A percentile compares a stretch with the other conserved stretches of the same genome.
Conservation (phyloP, 2,888 invertebrate species). For the Himalopsyche tibetana region DNA sequence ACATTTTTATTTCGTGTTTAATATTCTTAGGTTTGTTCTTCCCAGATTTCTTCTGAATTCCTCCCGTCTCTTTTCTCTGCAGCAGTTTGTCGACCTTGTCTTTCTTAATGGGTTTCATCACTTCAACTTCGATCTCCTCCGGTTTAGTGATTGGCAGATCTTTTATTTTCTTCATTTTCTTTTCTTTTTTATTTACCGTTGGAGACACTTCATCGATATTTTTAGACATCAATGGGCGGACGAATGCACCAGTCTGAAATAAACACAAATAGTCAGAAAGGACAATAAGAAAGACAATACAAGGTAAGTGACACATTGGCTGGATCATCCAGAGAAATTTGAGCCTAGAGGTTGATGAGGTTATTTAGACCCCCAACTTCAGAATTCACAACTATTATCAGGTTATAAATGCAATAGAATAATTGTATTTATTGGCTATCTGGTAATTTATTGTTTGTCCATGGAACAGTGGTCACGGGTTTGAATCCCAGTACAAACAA, state of each 20-base stretch:
- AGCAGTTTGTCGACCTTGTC: slow-evolving; percentile 11
- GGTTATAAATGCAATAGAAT: too few species aligned
- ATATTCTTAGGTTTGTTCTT: slow-evolving; percentile 29
- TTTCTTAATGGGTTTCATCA: not conserved
- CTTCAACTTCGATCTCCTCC: slow-evolving; percentile 19
- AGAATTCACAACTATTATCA: too few species aligned
- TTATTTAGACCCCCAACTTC: too few species aligned
- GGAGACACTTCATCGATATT: slow-evolving; percentile 45
- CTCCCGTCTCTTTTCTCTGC: slow-evolving; percentile 51
- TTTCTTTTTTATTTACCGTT: slow-evolving; percentile 47
- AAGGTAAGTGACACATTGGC: too few species aligned
- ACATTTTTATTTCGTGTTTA: not conserved
- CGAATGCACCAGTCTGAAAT: slow-evolving; percentile 48
- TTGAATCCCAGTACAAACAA: too few species aligned
- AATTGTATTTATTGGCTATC: too few species aligned
- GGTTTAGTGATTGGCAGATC: slow-evolving; percentile 15
- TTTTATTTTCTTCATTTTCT: slow-evolving; percentile 48
- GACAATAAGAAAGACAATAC: too few species aligned
- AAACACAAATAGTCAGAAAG: not conserved
- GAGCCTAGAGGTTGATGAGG: too few species aligned
- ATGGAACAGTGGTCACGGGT: too few species aligned
- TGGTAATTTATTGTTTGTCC: too few species aligned
- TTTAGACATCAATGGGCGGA: slow-evolving; percentile 45
- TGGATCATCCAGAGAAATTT: too few species aligned
- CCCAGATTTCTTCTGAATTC: slow-evolving; percentile 49